Evolutionary conservation across 2,888 invertebrate species (phyloP).

Genomic region (Torymus aiolomorphi): DNA sequence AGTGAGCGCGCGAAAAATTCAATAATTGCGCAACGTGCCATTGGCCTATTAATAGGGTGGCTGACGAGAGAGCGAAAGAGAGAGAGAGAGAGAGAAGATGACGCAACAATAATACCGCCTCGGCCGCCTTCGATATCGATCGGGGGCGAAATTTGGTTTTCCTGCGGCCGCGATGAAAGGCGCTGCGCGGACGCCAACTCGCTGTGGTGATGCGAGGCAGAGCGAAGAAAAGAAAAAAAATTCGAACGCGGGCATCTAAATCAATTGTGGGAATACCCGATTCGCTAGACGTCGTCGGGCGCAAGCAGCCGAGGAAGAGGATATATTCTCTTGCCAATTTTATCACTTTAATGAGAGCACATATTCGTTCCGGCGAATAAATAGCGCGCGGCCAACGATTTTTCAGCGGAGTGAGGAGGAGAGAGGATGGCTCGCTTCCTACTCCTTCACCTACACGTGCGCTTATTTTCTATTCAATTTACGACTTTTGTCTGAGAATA

Average conservation of each 20-base stretch:
- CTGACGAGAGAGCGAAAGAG: neutral
- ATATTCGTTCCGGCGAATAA: slow-evolving; percentile 23
- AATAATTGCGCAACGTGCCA: neutral
- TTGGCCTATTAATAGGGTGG: neutral
- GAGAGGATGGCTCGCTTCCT: too few species aligned
- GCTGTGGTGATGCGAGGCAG: neutral
- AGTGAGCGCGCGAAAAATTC: neutral
- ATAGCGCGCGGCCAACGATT: neutral
- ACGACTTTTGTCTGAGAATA: too few species aligned
- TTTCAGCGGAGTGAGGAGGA: too few species aligned
- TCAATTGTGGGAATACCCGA: slow-evolving; percentile 1
- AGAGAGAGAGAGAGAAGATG: neutral
- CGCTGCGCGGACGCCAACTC: neutral
- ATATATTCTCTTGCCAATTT: slow-evolving; percentile 35
- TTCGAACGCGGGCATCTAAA: neutral
- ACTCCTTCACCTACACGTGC: neutral
- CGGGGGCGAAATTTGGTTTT: too few species aligned
- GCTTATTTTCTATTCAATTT: neutral
- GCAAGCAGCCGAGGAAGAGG: neutral
- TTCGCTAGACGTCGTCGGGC: neutral
- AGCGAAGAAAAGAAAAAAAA: too few species aligned
- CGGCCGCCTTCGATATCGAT: too few species aligned
- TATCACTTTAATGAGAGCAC: slow-evolving; percentile 31
- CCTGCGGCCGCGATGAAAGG: too few species aligned
- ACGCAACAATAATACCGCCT: too few species aligned